Evolutionary conservation across 2,888 invertebrate species (phyloP), one percentile per base, ranked within the genome.

Genomic region (Ophion slaviceki): DNA sequence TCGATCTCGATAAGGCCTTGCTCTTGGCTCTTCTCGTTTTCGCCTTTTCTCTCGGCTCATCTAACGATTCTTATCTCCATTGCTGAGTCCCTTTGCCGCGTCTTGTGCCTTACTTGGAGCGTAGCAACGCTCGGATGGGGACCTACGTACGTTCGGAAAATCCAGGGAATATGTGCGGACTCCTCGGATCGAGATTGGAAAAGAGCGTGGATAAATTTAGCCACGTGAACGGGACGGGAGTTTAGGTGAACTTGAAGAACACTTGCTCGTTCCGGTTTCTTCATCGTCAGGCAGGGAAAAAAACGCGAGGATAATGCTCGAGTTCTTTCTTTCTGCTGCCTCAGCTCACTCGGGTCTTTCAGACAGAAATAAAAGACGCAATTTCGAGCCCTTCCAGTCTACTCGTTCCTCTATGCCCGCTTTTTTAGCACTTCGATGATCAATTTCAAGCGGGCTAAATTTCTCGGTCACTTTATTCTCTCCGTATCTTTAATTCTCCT

Each of bases 1-100:
- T 88, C 90, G 90, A 92, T 91, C 90, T 86, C 88, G 91, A 91
- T 92, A 92, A 90, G 83, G 72, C 70, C 70, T 88, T 83, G 72
- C 85, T 81, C 24, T 14, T 17, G 61, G 17, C 40, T 64, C 79
- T 71, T 64, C 71, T 71, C 64, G 36, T 40, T 72, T 62, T 75
- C 79, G 59, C 62, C 62, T 79, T 68, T 68, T 53, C 75, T 86
- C 66, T 40, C 28, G 70, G 75, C 75, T 84, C 81, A 59, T 86
- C 83, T 32, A 80, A 81, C 87, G 91, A 91, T 92, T 88, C 85
- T 90, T 91, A 92, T 92, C 91, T 75, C 66, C n/a, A 86, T 79
- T 87, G 82, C 88, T 72, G 64, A 59, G 10, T 32, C 59, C 24
- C 11, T 70, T 66, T 59, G 74, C 61, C 53, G 0, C 70, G 6